phyloP scores from a whole-genome alignment of 2,888 invertebrate species.

The Euspilapteryx auroguttella region DNA sequence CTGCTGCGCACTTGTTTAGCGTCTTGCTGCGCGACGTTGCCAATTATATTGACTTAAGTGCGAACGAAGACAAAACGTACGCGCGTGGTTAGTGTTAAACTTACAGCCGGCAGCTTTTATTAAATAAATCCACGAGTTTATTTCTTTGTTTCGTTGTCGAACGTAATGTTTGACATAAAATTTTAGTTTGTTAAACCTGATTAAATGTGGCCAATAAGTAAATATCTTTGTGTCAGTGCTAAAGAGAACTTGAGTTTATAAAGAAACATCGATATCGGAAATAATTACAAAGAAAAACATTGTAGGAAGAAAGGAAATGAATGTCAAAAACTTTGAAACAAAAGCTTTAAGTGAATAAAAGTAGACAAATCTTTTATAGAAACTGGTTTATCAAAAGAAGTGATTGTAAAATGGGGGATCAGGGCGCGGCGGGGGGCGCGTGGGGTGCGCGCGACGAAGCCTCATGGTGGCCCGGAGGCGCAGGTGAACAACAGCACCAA shows the following conservation, averaged over 20 bases:
- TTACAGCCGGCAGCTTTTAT: conserved; percentile 51
- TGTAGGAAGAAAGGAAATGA: no score
- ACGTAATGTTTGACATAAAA: no score
- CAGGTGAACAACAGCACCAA: conserved; percentile 46
- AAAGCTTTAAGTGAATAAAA: neutral
- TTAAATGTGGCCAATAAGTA: no score
- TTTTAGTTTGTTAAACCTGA: no score
- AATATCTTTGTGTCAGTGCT: no score
- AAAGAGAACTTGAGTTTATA: no score
- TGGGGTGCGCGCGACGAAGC: conserved; percentile 62
- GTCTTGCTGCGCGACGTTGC: conserved; percentile 60
- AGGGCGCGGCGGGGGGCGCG: conserved; percentile 58
- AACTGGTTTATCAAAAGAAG: conserved; percentile 45
- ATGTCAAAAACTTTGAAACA: no score
- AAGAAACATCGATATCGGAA: no score
- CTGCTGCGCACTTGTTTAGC: conserved; percentile 56
- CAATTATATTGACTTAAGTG: conserved; percentile 58
- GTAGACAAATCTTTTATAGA: conserved; percentile 31
- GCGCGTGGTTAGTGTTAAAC: conserved; percentile 51
- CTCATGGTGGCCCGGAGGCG: conserved; percentile 56
- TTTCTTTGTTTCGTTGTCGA: conserved; percentile 2
- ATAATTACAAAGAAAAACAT: no score
- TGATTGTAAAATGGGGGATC: conserved; percentile 52
- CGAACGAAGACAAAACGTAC: conserved; percentile 56
- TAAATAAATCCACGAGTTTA: conserved; percentile 3